phyloP scores from a whole-genome alignment of 1,140 invertebrate species.

The Xylocopa sonorina region DNA sequence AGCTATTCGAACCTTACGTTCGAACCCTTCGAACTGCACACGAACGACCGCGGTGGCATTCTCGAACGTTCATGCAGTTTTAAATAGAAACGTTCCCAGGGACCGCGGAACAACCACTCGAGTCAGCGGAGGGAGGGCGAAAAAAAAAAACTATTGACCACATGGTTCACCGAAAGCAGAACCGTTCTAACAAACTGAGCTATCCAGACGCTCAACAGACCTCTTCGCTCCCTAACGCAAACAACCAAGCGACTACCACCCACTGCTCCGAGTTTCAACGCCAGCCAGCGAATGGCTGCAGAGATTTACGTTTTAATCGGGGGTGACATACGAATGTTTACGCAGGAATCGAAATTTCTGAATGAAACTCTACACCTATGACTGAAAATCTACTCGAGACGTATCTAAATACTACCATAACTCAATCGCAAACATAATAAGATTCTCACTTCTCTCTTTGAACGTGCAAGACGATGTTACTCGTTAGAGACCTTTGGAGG shows the following conservation, averaged over 20 bases:
- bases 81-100: not conserved
- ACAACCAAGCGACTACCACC: not conserved
- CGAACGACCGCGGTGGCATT: not conserved
- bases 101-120: not conserved
- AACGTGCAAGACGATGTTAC: no score
- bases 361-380: no score
- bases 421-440: no score
- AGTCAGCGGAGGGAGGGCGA: no score
- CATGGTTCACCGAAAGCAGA: not conserved
- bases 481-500: no score
- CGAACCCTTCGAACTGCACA: not conserved
- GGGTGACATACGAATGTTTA: no score
- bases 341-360: no score
- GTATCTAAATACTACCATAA: no score
- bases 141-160: not conserved
- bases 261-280: not conserved
- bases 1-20: not conserved
- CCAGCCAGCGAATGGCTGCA: no score
- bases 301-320: no score
- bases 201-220: conserved; percentile 8
- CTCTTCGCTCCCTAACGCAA: not conserved
- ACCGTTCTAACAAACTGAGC: not conserved
- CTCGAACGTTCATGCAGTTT: not conserved
- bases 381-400: no score
- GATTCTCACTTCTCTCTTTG: no score